A percentile compares a stretch with the other conserved stretches of the same genome.
These are phyloP conservation scores for Lucilia sericata DNA, from an alignment of 1,140 invertebrate species.

Conservation along the genomic window DNA sequence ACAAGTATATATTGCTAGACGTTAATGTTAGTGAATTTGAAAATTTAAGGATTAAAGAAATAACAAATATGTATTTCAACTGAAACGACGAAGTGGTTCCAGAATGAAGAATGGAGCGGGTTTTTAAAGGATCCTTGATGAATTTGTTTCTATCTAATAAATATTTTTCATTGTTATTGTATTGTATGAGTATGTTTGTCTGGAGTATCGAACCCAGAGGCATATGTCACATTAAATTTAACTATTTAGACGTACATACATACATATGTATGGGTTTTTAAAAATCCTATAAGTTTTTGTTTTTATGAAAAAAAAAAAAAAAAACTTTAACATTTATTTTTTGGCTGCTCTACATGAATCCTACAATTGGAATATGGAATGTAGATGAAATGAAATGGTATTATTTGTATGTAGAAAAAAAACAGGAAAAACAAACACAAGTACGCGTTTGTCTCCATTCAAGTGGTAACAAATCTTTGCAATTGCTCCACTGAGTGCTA, in stretches of 20 bases:
- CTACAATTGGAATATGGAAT: neutral
- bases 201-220: conserved; percentile 13
- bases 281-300: no score
- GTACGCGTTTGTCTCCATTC: conserved; percentile 53
- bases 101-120: no score
- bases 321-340: neutral
- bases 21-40: no score
- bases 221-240: conserved; percentile 52
- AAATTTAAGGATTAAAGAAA: no score
- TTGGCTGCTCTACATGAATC: neutral
- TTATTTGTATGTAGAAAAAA: neutral
- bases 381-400: neutral
- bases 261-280: no score
- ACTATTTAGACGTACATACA: conserved; percentile 55
- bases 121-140: neutral
- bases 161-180: neutral
- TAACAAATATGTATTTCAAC: no score
- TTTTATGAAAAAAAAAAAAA: conserved; percentile 47
- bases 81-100: no score
- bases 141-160: neutral
- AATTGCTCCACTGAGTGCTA: conserved; percentile 65
- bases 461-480: conserved; percentile 60
- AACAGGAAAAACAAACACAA: neutral
- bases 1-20: no score
- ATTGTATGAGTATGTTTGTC: neutral